Evolutionary conservation across 1,140 invertebrate species (phyloP), one percentile per base, ranked within the genome.

Genomic region (Fopius arisanus): DNA sequence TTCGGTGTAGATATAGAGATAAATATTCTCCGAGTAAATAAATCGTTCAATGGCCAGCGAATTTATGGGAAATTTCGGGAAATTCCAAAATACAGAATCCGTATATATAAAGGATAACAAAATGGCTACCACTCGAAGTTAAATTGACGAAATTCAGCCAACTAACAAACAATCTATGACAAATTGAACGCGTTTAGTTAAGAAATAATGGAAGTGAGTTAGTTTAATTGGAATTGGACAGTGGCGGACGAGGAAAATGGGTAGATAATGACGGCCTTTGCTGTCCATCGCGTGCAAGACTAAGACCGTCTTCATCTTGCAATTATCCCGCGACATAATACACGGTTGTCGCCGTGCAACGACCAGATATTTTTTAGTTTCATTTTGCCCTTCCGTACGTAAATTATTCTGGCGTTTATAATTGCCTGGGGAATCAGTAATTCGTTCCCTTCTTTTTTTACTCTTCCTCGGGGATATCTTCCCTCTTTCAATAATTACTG

Each of bases 301-400:
- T 66, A 66, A 77, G 78, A 75, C 59, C 74, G 37, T 78, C 9
- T 54, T 54, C 1, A 21, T 63, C 67, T 75, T 48, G 66, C 65
- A 82, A 82, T 82, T 81, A 82, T 74, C 10, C 63, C 66, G 59
- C 16, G 59, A 54, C 73, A 72, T 81, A 81, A 83, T 83, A 31
- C 59, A 62, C 63, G 76, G 78, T 82, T 80, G 76, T 78, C 76
- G 78, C 76, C 6, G 3, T 77, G 48, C 37, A 7, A 69, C 76
- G 74, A 81, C 79, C 78, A 80, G 76, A 54, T 48, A 54, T 75
- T 72, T 77, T 80, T 73, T 81, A 77, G 77, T 67, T 28, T 23
- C 28, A 51, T 59, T 41, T 78, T 0, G 12, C 12, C 12, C 28
- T 62, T 7, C 14, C 26, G 54, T 4, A 62, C 67, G 63, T 67